Evolutionary conservation across 2,113 vertebrate genomes (phyloP).

Genomic region (Thermophis baileyi): DNA sequence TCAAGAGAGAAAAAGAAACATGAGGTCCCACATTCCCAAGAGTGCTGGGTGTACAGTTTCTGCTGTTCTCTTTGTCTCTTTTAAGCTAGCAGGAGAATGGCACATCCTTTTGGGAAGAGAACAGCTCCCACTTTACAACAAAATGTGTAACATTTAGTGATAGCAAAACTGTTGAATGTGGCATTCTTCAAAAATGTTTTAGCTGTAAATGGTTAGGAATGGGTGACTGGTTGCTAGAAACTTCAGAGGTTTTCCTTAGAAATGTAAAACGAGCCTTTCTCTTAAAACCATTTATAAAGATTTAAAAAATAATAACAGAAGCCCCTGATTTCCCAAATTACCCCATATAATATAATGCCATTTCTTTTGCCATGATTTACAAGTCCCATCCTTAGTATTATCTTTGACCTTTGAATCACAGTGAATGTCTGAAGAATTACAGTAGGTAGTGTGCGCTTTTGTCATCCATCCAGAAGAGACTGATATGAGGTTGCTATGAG

Average conservation of each 20-base stretch:
- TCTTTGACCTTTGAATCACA: not conserved
- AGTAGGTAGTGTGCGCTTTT: not conserved
- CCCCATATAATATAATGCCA: not conserved
- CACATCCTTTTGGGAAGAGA: not conserved
- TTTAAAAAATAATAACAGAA: not conserved
- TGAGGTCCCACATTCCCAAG: not conserved
- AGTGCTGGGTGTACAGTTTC: constrained; percentile 13
- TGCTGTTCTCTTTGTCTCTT: not conserved
- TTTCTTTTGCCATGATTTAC: not conserved
- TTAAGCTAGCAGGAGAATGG: not conserved
- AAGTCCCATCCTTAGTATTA: not conserved
- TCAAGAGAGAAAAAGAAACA: not conserved
- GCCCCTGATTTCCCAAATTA: not conserved
- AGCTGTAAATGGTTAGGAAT: not conserved
- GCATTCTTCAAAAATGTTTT: not conserved
- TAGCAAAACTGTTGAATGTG: not conserved
- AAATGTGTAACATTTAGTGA: constrained; percentile 7
- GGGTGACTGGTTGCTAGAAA: not conserved
- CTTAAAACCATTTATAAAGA: not conserved
- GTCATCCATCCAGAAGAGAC: not conserved
- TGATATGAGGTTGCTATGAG: not conserved
- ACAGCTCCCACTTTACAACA: not conserved
- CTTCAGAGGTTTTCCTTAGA: not conserved
- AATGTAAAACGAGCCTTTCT: not conserved
- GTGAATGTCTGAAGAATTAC: not conserved